phyloP scores from a whole-genome alignment of 2,113 vertebrate genomes.

The Clinocottus analis region DNA sequence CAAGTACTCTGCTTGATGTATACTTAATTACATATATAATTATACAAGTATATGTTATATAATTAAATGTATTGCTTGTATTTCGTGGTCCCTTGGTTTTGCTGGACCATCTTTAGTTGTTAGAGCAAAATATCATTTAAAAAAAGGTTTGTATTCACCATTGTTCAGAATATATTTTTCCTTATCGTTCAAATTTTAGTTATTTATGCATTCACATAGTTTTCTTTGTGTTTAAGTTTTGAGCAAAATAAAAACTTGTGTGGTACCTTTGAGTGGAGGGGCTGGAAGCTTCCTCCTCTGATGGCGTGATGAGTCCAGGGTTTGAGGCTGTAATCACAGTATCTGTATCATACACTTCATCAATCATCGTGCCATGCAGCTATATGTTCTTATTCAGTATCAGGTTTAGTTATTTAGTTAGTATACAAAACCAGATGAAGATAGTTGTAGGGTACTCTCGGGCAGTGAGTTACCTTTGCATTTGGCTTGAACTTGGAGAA shows the following conservation, averaged over 20 bases:
- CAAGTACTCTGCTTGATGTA: neutral
- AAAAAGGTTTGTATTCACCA: neutral
- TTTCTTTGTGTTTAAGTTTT: neutral
- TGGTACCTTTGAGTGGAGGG: constrained; percentile 89
- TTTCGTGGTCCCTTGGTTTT: neutral
- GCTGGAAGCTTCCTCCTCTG: constrained; percentile 96
- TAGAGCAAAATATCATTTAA: neutral
- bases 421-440: neutral
- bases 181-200: neutral
- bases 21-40: neutral
- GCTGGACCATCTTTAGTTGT: neutral
- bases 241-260: neutral
- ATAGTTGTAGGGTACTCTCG: neutral
- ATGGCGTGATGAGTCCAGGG: constrained; percentile 94
- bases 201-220: neutral
- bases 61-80: neutral
- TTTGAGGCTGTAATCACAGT: constrained; percentile 86
- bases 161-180: neutral
- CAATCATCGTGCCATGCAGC: neutral
- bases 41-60: neutral
- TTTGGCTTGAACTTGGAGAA: constrained; percentile 85
- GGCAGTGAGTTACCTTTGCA: constrained; percentile 66
- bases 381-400: neutral
- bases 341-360: neutral
- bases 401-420: neutral